These are phyloP conservation scores for Slavum lentiscoides DNA, from an alignment of 2,888 invertebrate species.

Conservation along the genomic window DNA sequence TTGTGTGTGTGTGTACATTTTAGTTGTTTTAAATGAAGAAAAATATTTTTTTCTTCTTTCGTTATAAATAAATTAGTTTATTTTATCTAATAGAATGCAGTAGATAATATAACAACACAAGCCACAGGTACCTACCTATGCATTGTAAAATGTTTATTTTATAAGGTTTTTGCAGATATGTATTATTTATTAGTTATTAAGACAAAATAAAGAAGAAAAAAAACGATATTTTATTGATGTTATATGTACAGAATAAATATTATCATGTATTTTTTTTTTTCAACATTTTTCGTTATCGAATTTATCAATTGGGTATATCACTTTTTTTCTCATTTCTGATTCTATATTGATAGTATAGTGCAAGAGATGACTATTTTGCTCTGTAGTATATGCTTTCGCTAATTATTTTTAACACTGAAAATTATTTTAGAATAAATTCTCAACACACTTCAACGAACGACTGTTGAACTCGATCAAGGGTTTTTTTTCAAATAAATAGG, in stretches of 20 bases:
- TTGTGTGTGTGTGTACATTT: background rate
- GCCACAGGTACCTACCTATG: background rate
- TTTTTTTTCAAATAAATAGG: no score
- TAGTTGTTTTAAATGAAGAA: background rate
- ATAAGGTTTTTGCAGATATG: background rate
- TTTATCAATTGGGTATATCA: no score
- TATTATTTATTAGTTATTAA: constrained; percentile 8
- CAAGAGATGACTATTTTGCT: no score
- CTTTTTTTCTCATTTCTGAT: no score
- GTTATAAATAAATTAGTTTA: background rate
- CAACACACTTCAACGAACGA: no score
- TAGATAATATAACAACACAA: background rate
- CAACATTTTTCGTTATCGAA: no score
- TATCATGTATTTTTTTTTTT: no score
- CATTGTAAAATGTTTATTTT: constrained; percentile 5
- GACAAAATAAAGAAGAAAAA: background rate
- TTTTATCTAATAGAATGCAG: background rate
- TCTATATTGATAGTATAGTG: no score
- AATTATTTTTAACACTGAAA: no score
- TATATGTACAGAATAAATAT: background rate
- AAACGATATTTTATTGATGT: background rate
- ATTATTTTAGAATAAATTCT: no score
- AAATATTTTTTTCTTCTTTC: background rate
- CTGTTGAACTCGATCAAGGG: no score
- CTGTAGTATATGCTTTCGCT: no score